These are phyloP conservation scores for Yponomeuta plumbellus DNA, from an alignment of 2,888 invertebrate genomes.

Conservation along the genomic window DNA sequence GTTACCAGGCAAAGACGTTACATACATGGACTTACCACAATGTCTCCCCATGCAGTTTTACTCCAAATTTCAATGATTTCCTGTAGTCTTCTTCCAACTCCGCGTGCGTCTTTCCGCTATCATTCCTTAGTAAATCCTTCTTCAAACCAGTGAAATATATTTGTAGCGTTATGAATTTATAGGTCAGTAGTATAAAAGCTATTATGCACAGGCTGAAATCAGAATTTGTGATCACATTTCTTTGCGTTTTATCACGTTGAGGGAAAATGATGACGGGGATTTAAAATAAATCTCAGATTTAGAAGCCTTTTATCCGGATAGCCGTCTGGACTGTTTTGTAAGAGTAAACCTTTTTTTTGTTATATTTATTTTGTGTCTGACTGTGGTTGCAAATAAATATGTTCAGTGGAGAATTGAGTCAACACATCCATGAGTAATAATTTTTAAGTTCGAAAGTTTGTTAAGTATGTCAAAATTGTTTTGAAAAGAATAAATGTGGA, in stretches of 20 bases:
- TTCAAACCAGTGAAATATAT: slow-evolving; percentile 37
- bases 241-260: neutral
- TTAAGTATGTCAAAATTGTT: too few species aligned
- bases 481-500: too few species aligned
- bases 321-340: too few species aligned
- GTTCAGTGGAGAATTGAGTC: too few species aligned
- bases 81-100: slow-evolving; percentile 34
- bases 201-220: slow-evolving; percentile 33
- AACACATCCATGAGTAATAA: too few species aligned
- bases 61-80: slow-evolving; percentile 39
- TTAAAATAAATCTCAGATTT: too few species aligned
- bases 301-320: too few species aligned
- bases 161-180: slow-evolving; percentile 42
- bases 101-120: slow-evolving; percentile 22
- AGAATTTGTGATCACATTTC: neutral
- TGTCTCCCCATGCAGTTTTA: slow-evolving; percentile 45
- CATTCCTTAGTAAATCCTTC: slow-evolving; percentile 28
- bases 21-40: slow-evolving; percentile 37
- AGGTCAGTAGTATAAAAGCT: slow-evolving; percentile 37
- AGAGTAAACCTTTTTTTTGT: too few species aligned
- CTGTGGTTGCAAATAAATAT: too few species aligned
- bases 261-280: neutral
- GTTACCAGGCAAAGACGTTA: too few species aligned
- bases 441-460: too few species aligned
- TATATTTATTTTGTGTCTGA: too few species aligned